Base-by-base conservation (phyloP, 2,888 invertebrate species). In the Drosophila mimetica region DNA sequence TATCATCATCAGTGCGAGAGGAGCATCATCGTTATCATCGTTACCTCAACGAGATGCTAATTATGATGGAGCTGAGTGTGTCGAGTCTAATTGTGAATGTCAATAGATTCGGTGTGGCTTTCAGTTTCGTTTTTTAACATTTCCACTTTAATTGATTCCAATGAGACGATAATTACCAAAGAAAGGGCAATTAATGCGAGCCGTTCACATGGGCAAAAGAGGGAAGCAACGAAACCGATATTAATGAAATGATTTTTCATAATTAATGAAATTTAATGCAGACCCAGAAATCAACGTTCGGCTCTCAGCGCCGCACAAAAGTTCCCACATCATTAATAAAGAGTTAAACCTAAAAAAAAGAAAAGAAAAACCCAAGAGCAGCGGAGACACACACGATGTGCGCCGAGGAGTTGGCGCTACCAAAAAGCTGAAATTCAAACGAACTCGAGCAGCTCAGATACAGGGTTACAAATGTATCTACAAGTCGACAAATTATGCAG, bases 301-400 rank as follows among this genome's bases (percentile, higher is more conserved):
- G 52, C 55, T 55, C 55, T 55, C 55, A 55, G 55, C 55, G 52
- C 63, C 44, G 75, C 70, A 87, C 87, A 83, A 87, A 83, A 88
- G 77, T 86, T 85, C 87, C 87, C 86, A 88, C 89, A 88, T 86
- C 85, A 86, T 87, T 88, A 86, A 88, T 81, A 80, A 77, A 48
- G 67, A 64, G 57, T 50, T 52, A 61, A 63, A 67, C 16, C 28
- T 16, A 57, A 41, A 54, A 37, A 50, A 72, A 57, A 50, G 6
- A 1, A 34, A 32, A 4, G 5, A 32, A 4, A 39, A 39, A 16
- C 4, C 1, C 16, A 39, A 47, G 18, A 44, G 20, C 4, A 47
- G 44, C 53, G 30, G 72, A 75, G 76, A 71, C 75, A 83, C 84
- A 84, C 86, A 85, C 88, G 84, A 86, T 16, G 22, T 42, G 42